A percentile compares a stretch with the other conserved stretches of the same genome.
Conservation (phyloP, 2,113 vertebrate species). For the Shinisaurus crocodilurus region DNA sequence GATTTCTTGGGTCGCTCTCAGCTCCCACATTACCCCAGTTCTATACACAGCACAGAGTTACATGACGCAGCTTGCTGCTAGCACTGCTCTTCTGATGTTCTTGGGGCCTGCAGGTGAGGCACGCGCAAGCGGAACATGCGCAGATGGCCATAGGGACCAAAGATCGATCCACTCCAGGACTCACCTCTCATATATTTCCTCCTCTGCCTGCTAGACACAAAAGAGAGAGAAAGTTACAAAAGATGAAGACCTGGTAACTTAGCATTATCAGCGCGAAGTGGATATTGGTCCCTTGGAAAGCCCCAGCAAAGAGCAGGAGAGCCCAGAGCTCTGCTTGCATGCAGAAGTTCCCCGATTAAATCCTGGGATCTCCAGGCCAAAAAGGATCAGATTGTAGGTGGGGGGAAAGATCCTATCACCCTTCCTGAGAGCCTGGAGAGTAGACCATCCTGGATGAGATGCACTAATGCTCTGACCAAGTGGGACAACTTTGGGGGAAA, state of each 20-base stretch:
- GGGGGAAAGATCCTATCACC: background rate
- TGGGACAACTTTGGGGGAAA: too few relatives aligned
- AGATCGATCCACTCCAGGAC: conserved; percentile 31
- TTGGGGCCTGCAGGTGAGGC: background rate
- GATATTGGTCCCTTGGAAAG: background rate
- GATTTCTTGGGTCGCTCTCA: too few relatives aligned
- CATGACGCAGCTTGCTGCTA: too few relatives aligned
- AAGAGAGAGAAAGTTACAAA: conserved; percentile 30
- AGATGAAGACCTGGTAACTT: background rate
- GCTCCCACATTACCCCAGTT: too few relatives aligned
- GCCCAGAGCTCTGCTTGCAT: background rate
- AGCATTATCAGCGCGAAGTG: background rate
- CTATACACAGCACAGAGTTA: too few relatives aligned
- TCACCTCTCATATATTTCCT: conserved; percentile 80
- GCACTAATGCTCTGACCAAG: too few relatives aligned
- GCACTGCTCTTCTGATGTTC: background rate
- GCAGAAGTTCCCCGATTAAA: too few relatives aligned
- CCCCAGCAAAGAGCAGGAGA: background rate
- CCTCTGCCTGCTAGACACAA: conserved; percentile 74
- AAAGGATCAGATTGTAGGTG: background rate
- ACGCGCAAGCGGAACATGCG: background rate
- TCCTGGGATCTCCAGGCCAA: background rate
- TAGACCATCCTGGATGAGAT: too few relatives aligned
- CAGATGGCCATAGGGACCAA: background rate
- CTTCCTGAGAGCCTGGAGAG: too few relatives aligned